These are phyloP conservation scores for Ylistrum balloti DNA, from an alignment of 1,140 invertebrate species.

Conservation along the genomic window DNA sequence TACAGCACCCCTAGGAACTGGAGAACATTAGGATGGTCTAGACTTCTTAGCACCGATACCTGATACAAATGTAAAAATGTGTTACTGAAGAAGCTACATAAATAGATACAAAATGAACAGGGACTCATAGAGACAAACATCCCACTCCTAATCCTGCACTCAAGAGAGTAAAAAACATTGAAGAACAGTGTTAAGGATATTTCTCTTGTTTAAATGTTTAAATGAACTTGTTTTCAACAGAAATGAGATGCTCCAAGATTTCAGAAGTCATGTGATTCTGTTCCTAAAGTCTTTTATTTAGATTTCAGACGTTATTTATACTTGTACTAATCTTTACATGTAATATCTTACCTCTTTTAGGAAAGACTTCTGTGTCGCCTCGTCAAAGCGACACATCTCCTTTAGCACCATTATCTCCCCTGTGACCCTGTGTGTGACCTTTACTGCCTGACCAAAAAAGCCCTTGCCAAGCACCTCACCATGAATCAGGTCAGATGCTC, in stretches of 20 bases:
- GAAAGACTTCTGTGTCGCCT: slow-evolving; percentile 96
- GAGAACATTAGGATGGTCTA: slow-evolving; percentile 94
- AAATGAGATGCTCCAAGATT: no score
- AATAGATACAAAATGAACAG: no score
- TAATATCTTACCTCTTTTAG: slow-evolving; percentile 98
- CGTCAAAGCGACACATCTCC: slow-evolving; percentile 95
- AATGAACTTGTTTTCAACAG: no score
- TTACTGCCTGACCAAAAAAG: slow-evolving; percentile 92
- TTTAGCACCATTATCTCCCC: slow-evolving; percentile 97
- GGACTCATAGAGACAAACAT: no score
- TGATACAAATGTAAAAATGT: slow-evolving; percentile 75
- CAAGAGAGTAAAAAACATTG: no score
- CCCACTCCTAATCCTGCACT: no score
- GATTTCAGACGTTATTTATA: no score
- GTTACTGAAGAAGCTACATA: not conserved
- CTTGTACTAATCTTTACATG: no score
- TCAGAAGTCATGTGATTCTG: no score
- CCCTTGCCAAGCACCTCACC: slow-evolving; percentile 93
- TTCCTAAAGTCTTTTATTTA: no score
- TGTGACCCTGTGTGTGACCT: slow-evolving; percentile 93
- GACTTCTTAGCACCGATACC: slow-evolving; percentile 93
- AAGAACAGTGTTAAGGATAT: no score
- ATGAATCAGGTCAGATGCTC: slow-evolving; percentile 93
- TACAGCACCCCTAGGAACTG: slow-evolving; percentile 96
- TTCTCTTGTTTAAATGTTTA: no score